phyloP scores from a whole-genome alignment of 1,140 invertebrate species.

The Wasmannia auropunctata region DNA sequence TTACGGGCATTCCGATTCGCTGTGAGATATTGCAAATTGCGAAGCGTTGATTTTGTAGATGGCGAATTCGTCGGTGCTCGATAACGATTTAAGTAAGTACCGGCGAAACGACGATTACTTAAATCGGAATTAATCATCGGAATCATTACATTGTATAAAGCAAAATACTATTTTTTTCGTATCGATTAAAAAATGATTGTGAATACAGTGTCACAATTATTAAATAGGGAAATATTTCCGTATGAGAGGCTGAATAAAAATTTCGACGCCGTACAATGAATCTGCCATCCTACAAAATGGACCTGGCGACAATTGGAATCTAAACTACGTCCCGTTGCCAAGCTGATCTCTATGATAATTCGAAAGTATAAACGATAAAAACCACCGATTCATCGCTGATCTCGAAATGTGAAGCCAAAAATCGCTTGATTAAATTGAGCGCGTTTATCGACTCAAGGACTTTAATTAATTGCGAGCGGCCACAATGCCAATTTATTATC shows the following conservation, averaged over 20 bases:
- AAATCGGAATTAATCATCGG: not conserved
- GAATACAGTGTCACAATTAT: not conserved
- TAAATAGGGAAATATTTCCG: not conserved
- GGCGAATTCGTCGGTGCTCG: not conserved
- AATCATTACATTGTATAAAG: not conserved
- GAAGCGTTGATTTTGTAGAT: slow-evolving; percentile 3
- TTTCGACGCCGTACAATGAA: not conserved
- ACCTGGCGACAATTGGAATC: not conserved
- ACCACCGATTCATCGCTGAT: not conserved
- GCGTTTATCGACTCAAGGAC: not conserved
- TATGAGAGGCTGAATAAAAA: not conserved
- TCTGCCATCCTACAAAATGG: slow-evolving; percentile 12
- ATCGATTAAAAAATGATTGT: not conserved
- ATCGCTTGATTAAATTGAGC: not conserved
- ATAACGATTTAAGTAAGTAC: not conserved
- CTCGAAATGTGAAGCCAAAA: not conserved
- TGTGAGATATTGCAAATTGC: not conserved
- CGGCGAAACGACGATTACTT: not conserved
- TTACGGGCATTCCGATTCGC: not conserved
- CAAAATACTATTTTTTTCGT: not conserved
- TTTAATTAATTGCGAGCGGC: not conserved
- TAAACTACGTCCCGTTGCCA: not conserved
- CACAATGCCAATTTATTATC: slow-evolving; percentile 1
- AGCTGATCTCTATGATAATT: not conserved
- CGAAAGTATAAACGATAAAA: not conserved